Conservation (phyloP, 2,113 vertebrate species). For the Pedionomus torquatus region DNA sequence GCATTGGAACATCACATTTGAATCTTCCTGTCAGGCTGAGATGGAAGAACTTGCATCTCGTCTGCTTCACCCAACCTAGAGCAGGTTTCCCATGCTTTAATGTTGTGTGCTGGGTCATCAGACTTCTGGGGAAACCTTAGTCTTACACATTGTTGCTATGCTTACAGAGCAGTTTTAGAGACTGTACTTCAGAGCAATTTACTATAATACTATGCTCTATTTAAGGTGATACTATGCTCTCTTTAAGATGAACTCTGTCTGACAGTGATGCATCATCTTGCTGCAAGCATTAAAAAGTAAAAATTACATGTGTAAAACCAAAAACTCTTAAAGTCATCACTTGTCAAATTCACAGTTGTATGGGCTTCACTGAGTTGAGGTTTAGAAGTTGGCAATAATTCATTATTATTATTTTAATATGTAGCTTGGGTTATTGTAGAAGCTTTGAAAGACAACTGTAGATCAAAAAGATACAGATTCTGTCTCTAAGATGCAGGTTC, state of each 20-base stretch:
- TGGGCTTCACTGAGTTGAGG: neutral
- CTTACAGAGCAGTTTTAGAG: neutral
- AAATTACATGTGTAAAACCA: neutral
- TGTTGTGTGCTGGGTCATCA: neutral
- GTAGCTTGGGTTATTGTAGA: neutral
- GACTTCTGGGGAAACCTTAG: neutral
- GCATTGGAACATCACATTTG: neutral
- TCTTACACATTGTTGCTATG: neutral
- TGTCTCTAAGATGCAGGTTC: neutral
- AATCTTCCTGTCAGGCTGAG: neutral
- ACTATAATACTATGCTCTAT: neutral
- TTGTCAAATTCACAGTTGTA: neutral
- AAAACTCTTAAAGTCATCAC: neutral
- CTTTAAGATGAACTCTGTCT: neutral
- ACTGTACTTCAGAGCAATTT: neutral
- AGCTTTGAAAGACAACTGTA: neutral
- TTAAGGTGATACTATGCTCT: too few species aligned
- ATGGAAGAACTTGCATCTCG: neutral
- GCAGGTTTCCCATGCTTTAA: neutral
- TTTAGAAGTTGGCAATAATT: slow-evolving; percentile 2
- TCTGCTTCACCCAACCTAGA: neutral
- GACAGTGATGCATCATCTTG: neutral
- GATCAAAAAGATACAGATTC: neutral
- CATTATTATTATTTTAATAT: neutral
- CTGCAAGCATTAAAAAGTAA: slow-evolving; percentile 20